These are phyloP conservation scores for Mylabris sibirica DNA, from an alignment of 2,888 invertebrate species.

Conservation along the genomic window DNA sequence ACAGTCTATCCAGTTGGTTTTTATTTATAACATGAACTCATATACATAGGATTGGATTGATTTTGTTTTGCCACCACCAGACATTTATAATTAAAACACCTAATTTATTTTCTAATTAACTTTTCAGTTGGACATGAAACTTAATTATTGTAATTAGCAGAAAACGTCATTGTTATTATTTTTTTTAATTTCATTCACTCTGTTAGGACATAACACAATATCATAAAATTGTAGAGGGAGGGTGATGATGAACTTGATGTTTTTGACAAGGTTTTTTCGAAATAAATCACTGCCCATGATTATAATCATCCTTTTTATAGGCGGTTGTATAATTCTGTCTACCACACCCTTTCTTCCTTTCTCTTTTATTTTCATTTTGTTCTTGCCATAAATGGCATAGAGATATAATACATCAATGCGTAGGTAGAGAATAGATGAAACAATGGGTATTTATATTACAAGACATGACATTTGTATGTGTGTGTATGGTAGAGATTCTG, in stretches of 20 bases:
- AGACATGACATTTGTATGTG: constrained; percentile 1
- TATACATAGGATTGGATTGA: neutral
- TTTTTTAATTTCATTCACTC: neutral
- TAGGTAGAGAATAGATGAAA: neutral
- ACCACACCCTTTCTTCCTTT: neutral
- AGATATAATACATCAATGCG: neutral
- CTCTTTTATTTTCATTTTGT: neutral
- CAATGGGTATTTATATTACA: neutral
- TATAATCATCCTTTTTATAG: neutral
- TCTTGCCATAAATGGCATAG: neutral
- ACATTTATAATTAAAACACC: neutral
- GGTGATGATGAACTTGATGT: neutral
- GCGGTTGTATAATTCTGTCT: neutral
- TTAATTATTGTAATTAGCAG: neutral
- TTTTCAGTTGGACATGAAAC: neutral
- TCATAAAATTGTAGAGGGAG: too few relatives aligned
- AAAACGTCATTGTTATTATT: neutral
- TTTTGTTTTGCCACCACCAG: neutral
- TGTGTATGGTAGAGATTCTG: neutral
- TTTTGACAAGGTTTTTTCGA: neutral
- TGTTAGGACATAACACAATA: too few relatives aligned
- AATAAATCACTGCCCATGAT: neutral
- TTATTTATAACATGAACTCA: neutral
- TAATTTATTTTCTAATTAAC: neutral
- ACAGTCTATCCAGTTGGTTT: neutral